phyloP scores from a whole-genome alignment of 2,888 invertebrate genomes.

The Temnothorax ravouxi region DNA sequence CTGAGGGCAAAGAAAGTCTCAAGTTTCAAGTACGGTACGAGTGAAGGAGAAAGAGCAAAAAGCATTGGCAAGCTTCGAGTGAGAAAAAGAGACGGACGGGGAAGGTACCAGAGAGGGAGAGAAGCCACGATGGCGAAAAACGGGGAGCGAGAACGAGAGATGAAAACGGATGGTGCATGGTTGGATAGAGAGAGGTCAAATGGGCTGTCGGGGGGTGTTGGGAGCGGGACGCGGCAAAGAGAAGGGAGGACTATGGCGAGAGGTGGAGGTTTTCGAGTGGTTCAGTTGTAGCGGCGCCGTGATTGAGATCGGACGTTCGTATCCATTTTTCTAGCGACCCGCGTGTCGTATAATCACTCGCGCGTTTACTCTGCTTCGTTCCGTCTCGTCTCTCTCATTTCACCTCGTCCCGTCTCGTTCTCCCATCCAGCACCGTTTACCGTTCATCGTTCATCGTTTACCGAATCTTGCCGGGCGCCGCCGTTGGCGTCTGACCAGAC shows the following conservation, averaged over 20 bases:
- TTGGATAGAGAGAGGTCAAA: conserved; percentile 58
- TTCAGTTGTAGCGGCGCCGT: conserved; percentile 85
- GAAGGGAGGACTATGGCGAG: conserved; percentile 74
- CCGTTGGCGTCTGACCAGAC: conserved; percentile 72
- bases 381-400: conserved; percentile 41
- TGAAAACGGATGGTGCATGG: conserved; percentile 35
- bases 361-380: conserved; percentile 25
- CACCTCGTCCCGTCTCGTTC: conserved; percentile 42
- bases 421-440: neutral
- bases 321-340: conserved; percentile 62
- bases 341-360: conserved; percentile 26
- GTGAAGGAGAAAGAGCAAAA: conserved; percentile 26
- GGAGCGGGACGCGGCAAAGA: conserved; percentile 61
- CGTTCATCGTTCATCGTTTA: conserved; percentile 18
- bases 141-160: conserved; percentile 26
- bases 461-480: neutral
- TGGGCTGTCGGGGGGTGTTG: conserved; percentile 60
- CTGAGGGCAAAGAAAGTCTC: neutral
- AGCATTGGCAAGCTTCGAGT: neutral
- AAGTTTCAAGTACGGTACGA: neutral
- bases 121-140: conserved; percentile 59
- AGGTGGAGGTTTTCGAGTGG: conserved; percentile 81
- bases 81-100: conserved; percentile 21
- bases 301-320: conserved; percentile 80
- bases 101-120: conserved; percentile 53